These are phyloP conservation scores for Anastatus disparis DNA, from an alignment of 1,140 invertebrate species.

Conservation along the genomic window DNA sequence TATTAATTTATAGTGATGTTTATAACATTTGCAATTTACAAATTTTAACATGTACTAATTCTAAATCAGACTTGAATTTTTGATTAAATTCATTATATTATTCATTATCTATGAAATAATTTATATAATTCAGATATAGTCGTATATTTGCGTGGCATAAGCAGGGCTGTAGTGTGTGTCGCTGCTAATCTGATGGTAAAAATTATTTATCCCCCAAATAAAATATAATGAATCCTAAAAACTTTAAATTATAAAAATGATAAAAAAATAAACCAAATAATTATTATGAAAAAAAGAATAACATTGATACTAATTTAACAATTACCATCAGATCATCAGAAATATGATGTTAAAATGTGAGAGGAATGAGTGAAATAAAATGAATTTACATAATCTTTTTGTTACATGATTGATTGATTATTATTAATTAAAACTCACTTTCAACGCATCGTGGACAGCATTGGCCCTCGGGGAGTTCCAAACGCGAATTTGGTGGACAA, in stretches of 20 bases:
- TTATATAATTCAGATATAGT: neutral
- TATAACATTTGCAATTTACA: neutral
- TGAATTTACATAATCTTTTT: too few species aligned
- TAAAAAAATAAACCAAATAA: too few species aligned
- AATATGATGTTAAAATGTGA: too few species aligned
- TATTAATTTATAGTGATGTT: too few species aligned
- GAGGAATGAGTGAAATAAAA: too few species aligned
- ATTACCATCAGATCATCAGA: too few species aligned
- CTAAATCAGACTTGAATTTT: neutral
- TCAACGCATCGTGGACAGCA: constrained; percentile 90
- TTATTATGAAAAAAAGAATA: too few species aligned
- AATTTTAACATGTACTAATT: too few species aligned
- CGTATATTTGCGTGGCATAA: neutral
- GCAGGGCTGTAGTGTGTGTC: neutral
- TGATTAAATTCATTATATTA: neutral
- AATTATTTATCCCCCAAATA: neutral
- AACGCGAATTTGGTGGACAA: constrained; percentile 79
- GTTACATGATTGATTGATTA: neutral
- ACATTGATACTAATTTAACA: too few species aligned
- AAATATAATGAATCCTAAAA: too few species aligned
- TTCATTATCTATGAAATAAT: neutral
- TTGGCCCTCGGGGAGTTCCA: constrained; percentile 77
- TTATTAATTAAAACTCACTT: constrained; percentile 66
- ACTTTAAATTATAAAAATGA: too few species aligned
- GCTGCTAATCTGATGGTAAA: neutral